phyloP scores from a whole-genome alignment of 2,113 vertebrate species.

The Otolemur garnettii region DNA sequence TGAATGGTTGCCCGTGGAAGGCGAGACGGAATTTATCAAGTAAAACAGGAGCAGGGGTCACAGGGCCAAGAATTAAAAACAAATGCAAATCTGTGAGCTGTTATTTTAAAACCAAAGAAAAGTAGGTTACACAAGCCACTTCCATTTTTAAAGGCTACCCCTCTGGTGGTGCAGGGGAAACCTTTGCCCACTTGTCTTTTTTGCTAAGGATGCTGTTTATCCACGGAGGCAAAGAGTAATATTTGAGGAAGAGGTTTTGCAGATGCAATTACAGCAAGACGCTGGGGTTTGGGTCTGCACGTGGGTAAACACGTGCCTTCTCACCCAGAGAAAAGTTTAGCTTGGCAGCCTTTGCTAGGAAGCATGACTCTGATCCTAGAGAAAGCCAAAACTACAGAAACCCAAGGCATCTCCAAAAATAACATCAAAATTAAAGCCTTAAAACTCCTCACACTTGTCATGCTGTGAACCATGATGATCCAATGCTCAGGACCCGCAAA shows the following conservation, averaged over 20 bases:
- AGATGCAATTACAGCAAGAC: conserved; percentile 86
- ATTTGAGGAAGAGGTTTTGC: conserved; percentile 87
- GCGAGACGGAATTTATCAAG: conserved; percentile 84
- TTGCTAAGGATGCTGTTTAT: conserved; percentile 78
- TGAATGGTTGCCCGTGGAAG: conserved; percentile 76
- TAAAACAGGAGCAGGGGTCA: conserved; percentile 82
- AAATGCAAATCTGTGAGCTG: conserved; percentile 75
- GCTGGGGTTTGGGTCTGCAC: conserved; percentile 87
- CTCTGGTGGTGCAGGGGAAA: conserved; percentile 61
- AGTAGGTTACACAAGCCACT: conserved; percentile 74
- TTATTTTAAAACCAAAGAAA: conserved; percentile 86
- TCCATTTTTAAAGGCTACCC: conserved; percentile 81
- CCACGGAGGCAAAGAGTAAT: conserved; percentile 81
- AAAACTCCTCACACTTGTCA: conserved; percentile 84
- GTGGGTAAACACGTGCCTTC: conserved; percentile 90
- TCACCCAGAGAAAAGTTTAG: conserved; percentile 90
- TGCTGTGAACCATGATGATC: conserved; percentile 84
- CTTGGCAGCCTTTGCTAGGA: conserved; percentile 87
- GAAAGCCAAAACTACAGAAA: conserved; percentile 89
- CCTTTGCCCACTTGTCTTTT: conserved; percentile 68
- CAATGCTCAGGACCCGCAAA: conserved; percentile 77
- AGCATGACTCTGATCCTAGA: conserved; percentile 88
- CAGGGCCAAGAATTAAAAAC: conserved; percentile 83
- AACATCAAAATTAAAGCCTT: conserved; percentile 87
- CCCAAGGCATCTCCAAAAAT: conserved; percentile 89